A percentile compares a stretch with the other conserved stretches of the same genome.
Evolutionary conservation across 2,113 vertebrate genomes (phyloP).

Genomic region (Aix galericulata): DNA sequence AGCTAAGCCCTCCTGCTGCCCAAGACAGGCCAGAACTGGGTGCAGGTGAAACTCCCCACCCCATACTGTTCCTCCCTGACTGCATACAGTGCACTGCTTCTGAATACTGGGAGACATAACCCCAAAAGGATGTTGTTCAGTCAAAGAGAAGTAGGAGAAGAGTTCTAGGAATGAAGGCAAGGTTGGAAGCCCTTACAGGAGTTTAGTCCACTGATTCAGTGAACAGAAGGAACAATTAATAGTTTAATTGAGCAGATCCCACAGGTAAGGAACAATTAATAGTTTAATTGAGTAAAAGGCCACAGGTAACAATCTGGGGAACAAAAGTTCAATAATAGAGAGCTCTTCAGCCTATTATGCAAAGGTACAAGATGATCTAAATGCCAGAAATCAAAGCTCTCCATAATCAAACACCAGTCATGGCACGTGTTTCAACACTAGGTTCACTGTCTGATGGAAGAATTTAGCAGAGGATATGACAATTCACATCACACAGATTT

Average conservation of each 20-base stretch:
- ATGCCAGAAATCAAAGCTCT: neutral
- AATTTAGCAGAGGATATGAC: neutral
- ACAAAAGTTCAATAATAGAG: neutral
- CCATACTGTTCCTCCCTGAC: neutral
- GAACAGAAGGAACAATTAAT: neutral
- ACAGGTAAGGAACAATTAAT: neutral
- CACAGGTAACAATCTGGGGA: rapidly evolving
- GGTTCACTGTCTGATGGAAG: neutral
- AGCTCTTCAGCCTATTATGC: neutral
- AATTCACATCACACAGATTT: neutral
- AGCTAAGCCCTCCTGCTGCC: rapidly evolving
- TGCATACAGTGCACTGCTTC: neutral
- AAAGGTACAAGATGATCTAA: neutral
- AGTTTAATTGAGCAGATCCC: neutral
- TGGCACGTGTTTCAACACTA: neutral
- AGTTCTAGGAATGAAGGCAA: neutral
- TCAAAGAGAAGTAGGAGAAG: neutral
- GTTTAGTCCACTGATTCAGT: rapidly evolving
- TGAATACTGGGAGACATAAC: neutral
- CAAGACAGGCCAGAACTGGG: neutral
- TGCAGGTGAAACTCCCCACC: neutral
- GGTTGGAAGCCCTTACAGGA: neutral
- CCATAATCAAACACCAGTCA: neutral
- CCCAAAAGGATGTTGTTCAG: neutral
- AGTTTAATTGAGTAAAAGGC: neutral